Conservation (phyloP, 2,113 vertebrate genomes). For the Hemichromis elongatus region DNA sequence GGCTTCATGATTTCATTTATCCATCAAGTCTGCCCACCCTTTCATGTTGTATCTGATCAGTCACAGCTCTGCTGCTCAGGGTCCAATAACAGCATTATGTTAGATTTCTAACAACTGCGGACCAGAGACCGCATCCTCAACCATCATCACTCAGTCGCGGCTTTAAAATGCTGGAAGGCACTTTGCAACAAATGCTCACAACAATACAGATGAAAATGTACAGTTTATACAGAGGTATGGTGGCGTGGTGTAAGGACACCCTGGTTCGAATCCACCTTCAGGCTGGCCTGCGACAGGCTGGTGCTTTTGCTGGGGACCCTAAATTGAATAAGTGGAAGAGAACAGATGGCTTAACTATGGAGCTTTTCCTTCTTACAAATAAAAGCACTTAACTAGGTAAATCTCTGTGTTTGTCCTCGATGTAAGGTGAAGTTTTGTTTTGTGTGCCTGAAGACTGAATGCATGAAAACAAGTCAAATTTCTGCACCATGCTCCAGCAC, state of each 20-base stretch:
- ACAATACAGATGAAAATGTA: background rate
- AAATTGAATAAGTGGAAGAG: background rate
- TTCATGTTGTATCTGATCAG: background rate
- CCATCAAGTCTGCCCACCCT: background rate
- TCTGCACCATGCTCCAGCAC: background rate
- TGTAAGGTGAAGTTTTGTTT: conserved; percentile 61
- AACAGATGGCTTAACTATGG: background rate
- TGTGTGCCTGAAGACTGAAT: conserved; percentile 30
- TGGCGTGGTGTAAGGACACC: rapidly evolving
- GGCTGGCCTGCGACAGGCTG: background rate
- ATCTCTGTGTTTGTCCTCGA: background rate
- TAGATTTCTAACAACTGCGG: too few species aligned
- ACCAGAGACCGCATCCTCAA: too few species aligned
- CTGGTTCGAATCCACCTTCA: background rate
- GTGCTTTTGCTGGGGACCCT: background rate
- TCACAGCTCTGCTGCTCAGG: background rate
- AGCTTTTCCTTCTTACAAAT: background rate
- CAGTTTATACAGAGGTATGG: background rate
- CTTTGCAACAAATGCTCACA: background rate
- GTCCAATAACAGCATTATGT: background rate
- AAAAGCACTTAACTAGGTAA: background rate
- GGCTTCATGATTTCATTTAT: background rate
- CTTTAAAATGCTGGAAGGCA: background rate
- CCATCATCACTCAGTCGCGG: too few species aligned
- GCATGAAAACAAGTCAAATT: background rate